phyloP scores from a whole-genome alignment of 64 coral and sea anemone genomes.

The Montipora foliosa region DNA sequence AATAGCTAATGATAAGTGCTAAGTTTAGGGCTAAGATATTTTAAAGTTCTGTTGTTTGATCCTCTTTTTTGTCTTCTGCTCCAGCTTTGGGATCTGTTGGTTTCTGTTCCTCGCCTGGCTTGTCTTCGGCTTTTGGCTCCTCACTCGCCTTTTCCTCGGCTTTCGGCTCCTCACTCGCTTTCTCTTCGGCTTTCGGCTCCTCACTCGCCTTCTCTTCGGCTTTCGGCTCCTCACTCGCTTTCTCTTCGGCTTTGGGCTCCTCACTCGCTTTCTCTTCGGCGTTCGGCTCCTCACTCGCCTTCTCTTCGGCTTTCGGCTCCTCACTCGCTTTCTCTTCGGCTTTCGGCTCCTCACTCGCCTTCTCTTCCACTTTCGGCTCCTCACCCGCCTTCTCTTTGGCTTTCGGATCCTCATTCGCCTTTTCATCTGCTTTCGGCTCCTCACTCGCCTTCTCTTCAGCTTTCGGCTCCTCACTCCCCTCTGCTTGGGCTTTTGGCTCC shows the following conservation, averaged over 20 bases:
- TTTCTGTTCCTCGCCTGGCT: conserved; percentile 1
- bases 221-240: background rate
- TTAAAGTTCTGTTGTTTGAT: conserved; percentile 29
- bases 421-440: no score
- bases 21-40: background rate
- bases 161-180: background rate
- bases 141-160: background rate
- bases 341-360: background rate
- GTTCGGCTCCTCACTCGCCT: no score
- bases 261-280: no score
- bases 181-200: conserved; percentile 9
- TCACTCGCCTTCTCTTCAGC: no score
- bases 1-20: background rate
- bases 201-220: background rate
- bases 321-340: no score
- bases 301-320: no score
- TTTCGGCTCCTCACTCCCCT: no score
- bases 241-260: no score
- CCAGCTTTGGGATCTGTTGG: background rate
- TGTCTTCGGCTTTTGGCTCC: background rate
- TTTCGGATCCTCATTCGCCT: no score
- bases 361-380: no score
- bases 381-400: no score
- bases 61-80: background rate
- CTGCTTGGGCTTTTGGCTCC: no score